Percentiles rank a stretch among this genome's conserved stretches.
Evolutionary conservation across 2,113 vertebrate genomes (phyloP).

Genomic region (Chiloscyllium plagiosum): DNA sequence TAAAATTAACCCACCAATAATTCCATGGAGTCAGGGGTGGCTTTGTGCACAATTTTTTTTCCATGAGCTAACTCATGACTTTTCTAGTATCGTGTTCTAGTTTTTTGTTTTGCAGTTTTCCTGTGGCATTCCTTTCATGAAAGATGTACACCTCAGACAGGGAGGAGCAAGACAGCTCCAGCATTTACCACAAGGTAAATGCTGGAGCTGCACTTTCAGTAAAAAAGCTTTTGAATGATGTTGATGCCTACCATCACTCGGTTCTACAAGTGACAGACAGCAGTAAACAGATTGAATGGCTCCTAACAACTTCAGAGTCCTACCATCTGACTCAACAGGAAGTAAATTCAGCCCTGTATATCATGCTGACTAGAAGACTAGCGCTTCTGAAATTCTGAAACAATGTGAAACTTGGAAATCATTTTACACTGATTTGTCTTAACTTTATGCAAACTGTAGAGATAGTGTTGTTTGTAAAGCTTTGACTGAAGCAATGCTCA

Average conservation of each 20-base stretch:
- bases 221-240: not conserved
- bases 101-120: not conserved
- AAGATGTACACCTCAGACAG: not conserved
- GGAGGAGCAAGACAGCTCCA: not conserved
- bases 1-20: not conserved
- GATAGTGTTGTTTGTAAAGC: constrained; percentile 3
- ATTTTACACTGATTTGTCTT: not conserved
- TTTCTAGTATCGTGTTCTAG: not conserved
- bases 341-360: not conserved
- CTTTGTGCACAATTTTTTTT: not conserved
- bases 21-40: not conserved
- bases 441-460: not conserved
- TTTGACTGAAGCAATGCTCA: not conserved
- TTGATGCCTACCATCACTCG: not conserved
- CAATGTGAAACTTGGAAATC: not conserved
- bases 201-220: not conserved
- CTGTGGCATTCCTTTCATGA: not conserved
- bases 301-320: not conserved
- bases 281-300: not conserved
- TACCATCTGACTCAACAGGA: not conserved
- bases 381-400: not conserved
- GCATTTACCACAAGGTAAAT: not conserved
- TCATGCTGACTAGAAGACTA: not conserved
- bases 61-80: not conserved
- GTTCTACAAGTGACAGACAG: not conserved